Evolutionary conservation across 2,888 invertebrate species (phyloP).

Genomic region (Gymnoscelis rufifasciata): DNA sequence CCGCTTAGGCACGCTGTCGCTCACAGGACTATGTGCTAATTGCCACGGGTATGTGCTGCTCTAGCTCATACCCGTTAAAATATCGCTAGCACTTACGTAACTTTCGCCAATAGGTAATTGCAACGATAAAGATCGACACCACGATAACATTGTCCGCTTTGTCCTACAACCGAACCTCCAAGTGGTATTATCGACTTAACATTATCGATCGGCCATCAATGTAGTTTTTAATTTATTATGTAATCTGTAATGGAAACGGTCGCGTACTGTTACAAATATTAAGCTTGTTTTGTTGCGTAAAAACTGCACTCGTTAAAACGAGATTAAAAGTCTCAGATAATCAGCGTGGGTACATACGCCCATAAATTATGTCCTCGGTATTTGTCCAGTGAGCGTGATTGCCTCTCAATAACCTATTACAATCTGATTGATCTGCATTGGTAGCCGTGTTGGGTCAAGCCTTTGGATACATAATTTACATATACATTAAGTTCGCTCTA

Average conservation of each 20-base stretch:
- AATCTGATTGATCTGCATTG: conserved; percentile 42
- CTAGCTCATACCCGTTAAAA: conserved; percentile 60
- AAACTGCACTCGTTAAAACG: conserved; percentile 8
- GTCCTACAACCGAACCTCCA: conserved; percentile 39
- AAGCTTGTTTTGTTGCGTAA: conserved; percentile 11
- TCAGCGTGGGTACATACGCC: conserved; percentile 6
- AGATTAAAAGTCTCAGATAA: conserved; percentile 17
- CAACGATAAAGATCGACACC: conserved; percentile 57
- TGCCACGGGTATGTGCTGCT: conserved; percentile 60
- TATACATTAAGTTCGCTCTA: conserved; percentile 61
- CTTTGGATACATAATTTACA: conserved; percentile 56
- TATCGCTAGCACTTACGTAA: conserved; percentile 59
- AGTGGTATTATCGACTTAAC: conserved; percentile 22
- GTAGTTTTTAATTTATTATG: conserved; percentile 17
- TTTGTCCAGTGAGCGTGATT: conserved; percentile 30
- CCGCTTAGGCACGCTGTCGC: conserved; percentile 70
- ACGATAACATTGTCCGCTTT: conserved; percentile 56
- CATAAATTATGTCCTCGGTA: conserved; percentile 27
- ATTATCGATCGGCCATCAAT: conserved; percentile 13
- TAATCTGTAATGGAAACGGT: conserved; percentile 18
- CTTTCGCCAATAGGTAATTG: conserved; percentile 45
- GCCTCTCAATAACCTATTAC: conserved; percentile 34
- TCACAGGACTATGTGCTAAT: conserved; percentile 69
- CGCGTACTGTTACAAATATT: conserved; percentile 10
- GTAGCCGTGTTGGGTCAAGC: conserved; percentile 45